Evolutionary conservation across 2,113 vertebrate species (phyloP).

Genomic region (Apeltes quadracus): DNA sequence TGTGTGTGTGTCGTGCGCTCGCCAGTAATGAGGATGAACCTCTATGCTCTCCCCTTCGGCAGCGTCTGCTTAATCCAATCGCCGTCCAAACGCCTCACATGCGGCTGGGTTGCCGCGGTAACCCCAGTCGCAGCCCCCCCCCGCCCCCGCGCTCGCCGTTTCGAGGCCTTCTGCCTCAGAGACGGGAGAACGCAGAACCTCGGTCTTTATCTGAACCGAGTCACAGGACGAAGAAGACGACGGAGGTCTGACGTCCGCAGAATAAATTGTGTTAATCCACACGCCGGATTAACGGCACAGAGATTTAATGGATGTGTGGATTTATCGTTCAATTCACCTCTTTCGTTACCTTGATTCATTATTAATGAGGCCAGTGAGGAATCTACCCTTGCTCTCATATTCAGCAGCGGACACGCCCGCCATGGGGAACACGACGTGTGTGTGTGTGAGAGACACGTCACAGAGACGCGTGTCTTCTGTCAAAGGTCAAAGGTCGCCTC

Average conservation of each 20-base stretch:
- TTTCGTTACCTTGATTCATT: no score
- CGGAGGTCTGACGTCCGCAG: no score
- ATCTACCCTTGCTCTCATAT: not conserved
- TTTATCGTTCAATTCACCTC: no score
- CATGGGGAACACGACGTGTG: not conserved
- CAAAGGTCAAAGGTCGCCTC: no score
- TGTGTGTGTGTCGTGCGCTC: not conserved
- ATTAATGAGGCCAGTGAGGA: not conserved
- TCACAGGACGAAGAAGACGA: no score
- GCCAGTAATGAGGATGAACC: conserved; percentile 64
- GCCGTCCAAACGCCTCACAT: conserved; percentile 53
- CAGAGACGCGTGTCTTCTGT: not conserved
- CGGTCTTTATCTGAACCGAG: no score
- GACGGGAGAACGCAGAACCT: no score
- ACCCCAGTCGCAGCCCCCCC: conserved; percentile 46
- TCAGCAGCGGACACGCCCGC: not conserved
- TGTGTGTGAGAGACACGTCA: conserved; percentile 12
- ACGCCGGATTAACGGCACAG: no score
- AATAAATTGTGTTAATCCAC: no score
- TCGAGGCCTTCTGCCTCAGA: no score
- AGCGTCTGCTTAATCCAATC: conserved; percentile 67
- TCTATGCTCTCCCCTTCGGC: conserved; percentile 43
- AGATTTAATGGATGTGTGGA: no score
- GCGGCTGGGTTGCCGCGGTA: conserved; percentile 66
- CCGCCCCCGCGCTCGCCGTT: no score